Evolutionary conservation across 1,140 invertebrate species (phyloP), one percentile per base, ranked within the genome.

Genomic region (Centruroides vittatus): DNA sequence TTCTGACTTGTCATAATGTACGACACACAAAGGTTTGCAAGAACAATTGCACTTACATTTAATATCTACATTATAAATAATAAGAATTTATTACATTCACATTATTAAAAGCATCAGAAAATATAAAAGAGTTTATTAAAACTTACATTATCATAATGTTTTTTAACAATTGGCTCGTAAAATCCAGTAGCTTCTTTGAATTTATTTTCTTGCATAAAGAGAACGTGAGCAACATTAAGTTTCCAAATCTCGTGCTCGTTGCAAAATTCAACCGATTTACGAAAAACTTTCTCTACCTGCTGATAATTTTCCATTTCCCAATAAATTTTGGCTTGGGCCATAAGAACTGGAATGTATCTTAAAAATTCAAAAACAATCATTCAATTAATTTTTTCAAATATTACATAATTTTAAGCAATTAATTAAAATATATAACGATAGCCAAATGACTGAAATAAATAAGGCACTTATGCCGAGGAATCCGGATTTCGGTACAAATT

Each of bases 1-100:
- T 99, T 99, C 76, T 97, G 92, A 57, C 89, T 90, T 2, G 92
- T 98, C 93, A 99, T 96, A 65, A 99, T 97, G 71, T 99, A 99
- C 54, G 93, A 95, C 0, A 99, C 95, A 75, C 97, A 99, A 9
- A 99, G 76, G 77, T 99, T 99, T 5, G 96, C 96, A 66, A 99
- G 78, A 53, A 99, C 92, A 61, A 98, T 93, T 3, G 96, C 93
- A 71, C 91, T 94, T 0, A 98, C 86, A 68, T 89, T 86, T 70
- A 98, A 78, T 67, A 98, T 91, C 87, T 80, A 65, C 54, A 3
- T 70, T 35, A 63, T 36, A 58, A 64, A 62, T 58, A 62, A 51
- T 65, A n/a, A 55, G 5, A 49, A 41, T 47, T 36, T 35, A n/a
- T 49, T 52, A 46, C 61, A 7, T 47, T 23, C 35, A 41, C 8